phyloP scores from a whole-genome alignment of 2,888 invertebrate genomes.

The Megaustenia siamemsis region DNA sequence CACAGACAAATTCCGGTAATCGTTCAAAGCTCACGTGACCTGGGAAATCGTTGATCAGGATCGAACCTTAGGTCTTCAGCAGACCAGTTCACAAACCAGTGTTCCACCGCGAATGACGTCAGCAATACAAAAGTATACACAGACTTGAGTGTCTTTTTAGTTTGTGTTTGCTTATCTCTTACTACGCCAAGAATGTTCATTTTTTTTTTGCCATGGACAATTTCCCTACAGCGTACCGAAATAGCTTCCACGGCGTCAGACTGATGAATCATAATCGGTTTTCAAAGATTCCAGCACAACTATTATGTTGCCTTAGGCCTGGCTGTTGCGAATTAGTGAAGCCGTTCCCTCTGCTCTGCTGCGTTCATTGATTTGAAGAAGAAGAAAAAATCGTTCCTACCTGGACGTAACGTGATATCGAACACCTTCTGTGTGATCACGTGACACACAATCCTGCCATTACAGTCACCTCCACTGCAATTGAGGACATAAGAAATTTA shows the following conservation, averaged over 20 bases:
- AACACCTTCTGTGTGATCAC: conserved; percentile 61
- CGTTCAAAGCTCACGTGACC: too few species aligned
- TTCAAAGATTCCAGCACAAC: conserved; percentile 4
- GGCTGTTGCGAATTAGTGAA: background rate
- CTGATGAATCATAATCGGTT: background rate
- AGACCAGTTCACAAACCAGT: too few species aligned
- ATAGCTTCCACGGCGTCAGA: background rate
- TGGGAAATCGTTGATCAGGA: too few species aligned
- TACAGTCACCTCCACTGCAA: conserved; percentile 50
- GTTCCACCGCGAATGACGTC: too few species aligned
- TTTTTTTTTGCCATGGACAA: too few species aligned
- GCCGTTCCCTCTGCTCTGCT: background rate
- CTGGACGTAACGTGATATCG: conserved; percentile 38
- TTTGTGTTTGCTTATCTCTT: too few species aligned
- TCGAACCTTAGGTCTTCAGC: too few species aligned
- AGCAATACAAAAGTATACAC: too few species aligned
- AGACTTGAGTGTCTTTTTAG: too few species aligned
- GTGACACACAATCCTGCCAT: conserved; percentile 53
- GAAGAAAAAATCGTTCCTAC: conserved; percentile 3
- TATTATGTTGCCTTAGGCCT: background rate
- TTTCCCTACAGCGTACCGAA: background rate
- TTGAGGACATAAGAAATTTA: conserved; percentile 24
- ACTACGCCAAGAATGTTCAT: too few species aligned
- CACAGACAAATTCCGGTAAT: too few species aligned
- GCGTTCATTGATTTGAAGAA: conserved; percentile 4